Conservation (phyloP, 2,888 invertebrate genomes). For the Chydorus sphaericus region DNA sequence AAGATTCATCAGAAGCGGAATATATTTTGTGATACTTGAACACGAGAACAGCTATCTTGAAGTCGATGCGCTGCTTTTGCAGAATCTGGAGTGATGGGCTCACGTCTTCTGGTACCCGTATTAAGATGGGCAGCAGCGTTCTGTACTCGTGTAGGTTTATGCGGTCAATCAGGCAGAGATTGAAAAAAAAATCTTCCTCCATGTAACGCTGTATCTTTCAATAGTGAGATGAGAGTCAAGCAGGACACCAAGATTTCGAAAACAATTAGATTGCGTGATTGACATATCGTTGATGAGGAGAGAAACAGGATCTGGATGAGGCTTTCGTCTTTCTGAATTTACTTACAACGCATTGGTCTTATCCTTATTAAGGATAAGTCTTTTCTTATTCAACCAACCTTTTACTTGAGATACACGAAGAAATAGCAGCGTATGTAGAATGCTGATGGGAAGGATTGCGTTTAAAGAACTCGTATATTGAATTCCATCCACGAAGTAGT, state of each 20-base stretch:
- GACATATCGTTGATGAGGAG: too few species aligned
- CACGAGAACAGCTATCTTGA: constrained; percentile 1
- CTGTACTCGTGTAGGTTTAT: neutral
- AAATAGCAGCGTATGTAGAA: too few species aligned
- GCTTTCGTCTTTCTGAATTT: too few species aligned
- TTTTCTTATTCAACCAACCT: too few species aligned
- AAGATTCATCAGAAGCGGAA: too few species aligned
- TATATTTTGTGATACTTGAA: neutral
- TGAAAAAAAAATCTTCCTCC: neutral
- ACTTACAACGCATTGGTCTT: too few species aligned
- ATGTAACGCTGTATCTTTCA: neutral
- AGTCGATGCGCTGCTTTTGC: neutral
- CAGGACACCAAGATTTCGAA: neutral
- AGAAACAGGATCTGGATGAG: too few species aligned
- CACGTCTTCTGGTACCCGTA: neutral
- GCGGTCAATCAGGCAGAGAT: neutral
- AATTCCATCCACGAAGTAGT: too few species aligned
- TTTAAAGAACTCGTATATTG: too few species aligned
- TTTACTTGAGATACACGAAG: too few species aligned
- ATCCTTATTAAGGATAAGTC: too few species aligned
- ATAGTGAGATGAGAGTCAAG: neutral
- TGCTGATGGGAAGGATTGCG: too few species aligned
- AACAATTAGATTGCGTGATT: neutral
- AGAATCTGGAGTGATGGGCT: neutral
- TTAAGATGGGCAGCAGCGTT: neutral